Evolutionary conservation across 2,888 invertebrate species (phyloP), one percentile per base, ranked within the genome.

Genomic region (Drosophila yooni): DNA sequence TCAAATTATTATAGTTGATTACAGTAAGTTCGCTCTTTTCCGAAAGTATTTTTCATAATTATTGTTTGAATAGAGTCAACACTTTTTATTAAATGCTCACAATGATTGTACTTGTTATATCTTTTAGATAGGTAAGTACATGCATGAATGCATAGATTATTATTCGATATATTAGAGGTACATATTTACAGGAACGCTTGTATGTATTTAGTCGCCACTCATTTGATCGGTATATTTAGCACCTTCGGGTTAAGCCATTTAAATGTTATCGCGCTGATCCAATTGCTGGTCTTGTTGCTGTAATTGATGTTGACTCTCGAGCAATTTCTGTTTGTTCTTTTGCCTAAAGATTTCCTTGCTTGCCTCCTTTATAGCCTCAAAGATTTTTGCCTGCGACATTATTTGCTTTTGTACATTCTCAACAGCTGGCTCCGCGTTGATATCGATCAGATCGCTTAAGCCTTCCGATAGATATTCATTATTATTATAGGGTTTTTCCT

Each of bases 311-410:
- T 86, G 74, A 43, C 82, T 83, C 61, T 83, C 79, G 31, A 81
- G 61, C 72, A 87, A 70, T 71, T 89, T 91, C 57, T 92, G 92
- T 18, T 86, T 90, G 40, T 86, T 95, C 91, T 95, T 95, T 76
- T 95, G 94, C 71, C 95, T 93, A 36, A 95, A 94, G 67, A 96
- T 94, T 91, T 96, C 96, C 15, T 95, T 94, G 91, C 96, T 95
- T 1, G 96, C 96, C 86, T 96, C 96, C 88, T 96, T 96, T 25
- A 97, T 96, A 4, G 96, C 96, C 88, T 97, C 97, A 95, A 96
- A 96, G 34, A 92, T 91, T 70, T 92, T 92, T 0, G 96, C 96
- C 93, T 96, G 96, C 0, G 96, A 96, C 91, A 97, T 94, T 25
- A 97, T 96, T 92, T 97, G 96, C 76, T 96, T 95, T 79, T 96